Percentiles rank a stretch among this genome's conserved stretches.
Evolutionary conservation across 2,797 vertebrate genomes (phyloP).

Genomic region (Tamandua tetradactyla): DNA sequence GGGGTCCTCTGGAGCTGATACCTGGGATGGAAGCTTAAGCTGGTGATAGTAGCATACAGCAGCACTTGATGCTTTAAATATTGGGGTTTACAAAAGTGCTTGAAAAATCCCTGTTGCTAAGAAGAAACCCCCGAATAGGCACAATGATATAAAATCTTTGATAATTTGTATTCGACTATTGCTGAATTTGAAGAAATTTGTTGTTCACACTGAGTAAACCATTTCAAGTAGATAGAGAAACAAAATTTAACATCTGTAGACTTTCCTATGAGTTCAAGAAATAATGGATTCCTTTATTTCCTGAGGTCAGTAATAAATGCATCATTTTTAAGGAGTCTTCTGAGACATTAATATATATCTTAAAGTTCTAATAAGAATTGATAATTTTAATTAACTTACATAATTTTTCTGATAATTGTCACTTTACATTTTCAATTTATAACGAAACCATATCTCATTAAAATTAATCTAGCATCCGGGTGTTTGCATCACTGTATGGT

Average conservation of each 20-base stretch:
- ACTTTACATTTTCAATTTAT: conserved; percentile 16
- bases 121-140: neutral
- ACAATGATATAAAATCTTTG: conserved; percentile 6
- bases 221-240: conserved; percentile 34
- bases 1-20: neutral
- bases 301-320: neutral
- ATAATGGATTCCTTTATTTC: conserved; percentile 21
- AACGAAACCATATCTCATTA: conserved; percentile 4
- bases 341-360: neutral
- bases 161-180: neutral
- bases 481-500: no score
- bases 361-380: neutral
- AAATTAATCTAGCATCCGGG: neutral
- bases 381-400: conserved; percentile 17
- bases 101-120: conserved; percentile 18
- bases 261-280: conserved; percentile 11
- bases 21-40: neutral
- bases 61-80: neutral
- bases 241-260: neutral
- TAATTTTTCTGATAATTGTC: conserved; percentile 4
- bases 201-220: conserved; percentile 23
- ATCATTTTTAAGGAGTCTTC: conserved; percentile 16
- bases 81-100: neutral
- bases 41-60: neutral
- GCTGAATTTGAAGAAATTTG: conserved; percentile 31